These are phyloP conservation scores for Tauraco hartlaubi DNA, from an alignment of 2,797 vertebrate species.

Conservation along the genomic window DNA sequence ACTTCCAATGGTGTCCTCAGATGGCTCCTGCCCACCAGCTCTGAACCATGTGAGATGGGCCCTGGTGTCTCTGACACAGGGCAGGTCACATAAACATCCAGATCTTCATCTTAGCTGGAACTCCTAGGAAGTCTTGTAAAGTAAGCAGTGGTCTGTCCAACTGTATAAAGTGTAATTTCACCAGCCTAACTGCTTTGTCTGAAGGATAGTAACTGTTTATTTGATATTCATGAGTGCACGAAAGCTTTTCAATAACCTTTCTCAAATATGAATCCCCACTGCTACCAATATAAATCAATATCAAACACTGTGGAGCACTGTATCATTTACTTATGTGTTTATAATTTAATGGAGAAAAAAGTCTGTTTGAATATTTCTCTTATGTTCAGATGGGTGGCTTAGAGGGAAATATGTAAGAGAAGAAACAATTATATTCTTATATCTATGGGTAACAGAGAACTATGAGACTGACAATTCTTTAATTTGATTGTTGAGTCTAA, in stretches of 20 bases:
- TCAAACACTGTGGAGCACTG: not conserved
- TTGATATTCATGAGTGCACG: not conserved
- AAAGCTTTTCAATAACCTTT: not conserved
- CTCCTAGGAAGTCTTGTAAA: not conserved
- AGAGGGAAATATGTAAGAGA: not conserved
- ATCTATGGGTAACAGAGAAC: not conserved
- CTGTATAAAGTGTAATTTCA: not conserved
- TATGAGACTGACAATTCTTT: not conserved
- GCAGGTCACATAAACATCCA: not conserved
- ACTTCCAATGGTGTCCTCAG: not conserved
- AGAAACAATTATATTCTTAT: not conserved
- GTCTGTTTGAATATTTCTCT: not conserved
- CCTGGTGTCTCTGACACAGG: not conserved
- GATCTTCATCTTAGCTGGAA: not conserved
- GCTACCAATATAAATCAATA: not conserved
- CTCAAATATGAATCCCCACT: not conserved
- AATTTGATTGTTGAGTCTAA: constrained; percentile 8
- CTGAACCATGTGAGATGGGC: not conserved
- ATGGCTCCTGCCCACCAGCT: not conserved
- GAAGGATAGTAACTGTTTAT: not conserved
- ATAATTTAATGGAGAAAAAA: not conserved
- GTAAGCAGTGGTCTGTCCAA: not conserved
- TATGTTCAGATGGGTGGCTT: not conserved
- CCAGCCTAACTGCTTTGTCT: not conserved
- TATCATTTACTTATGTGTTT: not conserved